phyloP scores from a whole-genome alignment of 2,113 vertebrate genomes.

The Pachycephala philippinensis region DNA sequence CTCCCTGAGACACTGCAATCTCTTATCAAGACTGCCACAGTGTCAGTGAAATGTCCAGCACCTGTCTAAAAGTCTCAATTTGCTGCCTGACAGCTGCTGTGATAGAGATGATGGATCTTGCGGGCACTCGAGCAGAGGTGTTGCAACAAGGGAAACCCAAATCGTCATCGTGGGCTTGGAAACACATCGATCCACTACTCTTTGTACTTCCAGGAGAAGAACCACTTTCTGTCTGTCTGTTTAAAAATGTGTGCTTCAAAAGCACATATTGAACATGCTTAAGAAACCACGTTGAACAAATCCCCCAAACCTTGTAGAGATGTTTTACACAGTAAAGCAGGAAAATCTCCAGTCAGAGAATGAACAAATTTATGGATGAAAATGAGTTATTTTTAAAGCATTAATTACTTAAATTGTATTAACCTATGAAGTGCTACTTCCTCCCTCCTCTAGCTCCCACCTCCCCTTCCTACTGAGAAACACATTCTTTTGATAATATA shows the following conservation, averaged over 20 bases:
- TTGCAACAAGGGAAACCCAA: background rate
- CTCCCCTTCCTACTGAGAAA: background rate
- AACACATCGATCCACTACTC: background rate
- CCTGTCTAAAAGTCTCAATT: background rate
- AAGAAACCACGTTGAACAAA: background rate
- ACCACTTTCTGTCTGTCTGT: background rate
- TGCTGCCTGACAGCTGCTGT: background rate
- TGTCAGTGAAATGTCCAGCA: background rate
- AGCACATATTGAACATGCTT: background rate
- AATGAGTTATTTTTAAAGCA: background rate
- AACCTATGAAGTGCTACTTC: background rate
- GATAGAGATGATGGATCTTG: background rate
- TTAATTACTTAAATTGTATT: background rate
- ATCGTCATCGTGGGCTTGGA: background rate
- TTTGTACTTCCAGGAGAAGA: background rate
- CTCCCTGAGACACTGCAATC: background rate
- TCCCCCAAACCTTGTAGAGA: background rate
- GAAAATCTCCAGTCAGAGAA: background rate
- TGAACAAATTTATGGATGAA: background rate
- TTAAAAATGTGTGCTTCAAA: background rate
- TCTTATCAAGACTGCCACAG: background rate
- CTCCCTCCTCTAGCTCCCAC: background rate
- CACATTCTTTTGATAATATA: background rate
- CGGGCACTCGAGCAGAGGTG: background rate
- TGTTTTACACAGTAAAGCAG: background rate